Evolutionary conservation across 2,797 vertebrate species (phyloP).

Genomic region (Anguilla pacifica): DNA sequence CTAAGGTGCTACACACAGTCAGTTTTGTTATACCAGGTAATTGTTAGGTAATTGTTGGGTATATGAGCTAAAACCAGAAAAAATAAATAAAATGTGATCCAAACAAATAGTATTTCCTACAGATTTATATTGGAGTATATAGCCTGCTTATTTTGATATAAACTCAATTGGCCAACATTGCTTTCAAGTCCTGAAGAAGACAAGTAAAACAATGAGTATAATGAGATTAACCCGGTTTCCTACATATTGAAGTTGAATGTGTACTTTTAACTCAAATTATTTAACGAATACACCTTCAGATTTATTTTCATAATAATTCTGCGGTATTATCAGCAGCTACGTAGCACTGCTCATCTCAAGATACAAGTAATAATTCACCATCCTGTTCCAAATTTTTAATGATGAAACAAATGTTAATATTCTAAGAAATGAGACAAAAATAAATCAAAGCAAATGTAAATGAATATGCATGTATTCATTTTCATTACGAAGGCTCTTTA

Average conservation of each 20-base stretch:
- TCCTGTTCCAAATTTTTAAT: not conserved
- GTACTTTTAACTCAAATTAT: not conserved
- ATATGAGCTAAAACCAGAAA: not conserved
- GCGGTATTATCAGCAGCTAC: not conserved
- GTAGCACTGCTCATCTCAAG: not conserved
- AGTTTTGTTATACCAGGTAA: not conserved
- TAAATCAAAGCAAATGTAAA: constrained; percentile 35
- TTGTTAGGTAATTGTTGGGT: not conserved
- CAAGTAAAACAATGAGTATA: not conserved
- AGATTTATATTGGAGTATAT: not conserved
- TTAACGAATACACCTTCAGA: not conserved
- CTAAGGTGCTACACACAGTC: not conserved
- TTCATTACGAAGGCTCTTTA: constrained; percentile 17
- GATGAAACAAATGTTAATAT: constrained; percentile 26
- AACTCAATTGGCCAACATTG: not conserved
- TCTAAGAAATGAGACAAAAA: constrained; percentile 25
- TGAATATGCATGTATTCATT: constrained; percentile 36
- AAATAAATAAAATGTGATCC: not conserved
- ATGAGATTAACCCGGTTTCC: not conserved
- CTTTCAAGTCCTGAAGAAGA: not conserved
- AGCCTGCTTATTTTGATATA: not conserved
- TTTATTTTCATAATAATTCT: not conserved
- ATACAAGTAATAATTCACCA: not conserved
- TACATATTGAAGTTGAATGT: not conserved
- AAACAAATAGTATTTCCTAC: not conserved